Base-by-base conservation (phyloP, 1,140 invertebrate species). In the Dendrolimus kikuchii region DNA sequence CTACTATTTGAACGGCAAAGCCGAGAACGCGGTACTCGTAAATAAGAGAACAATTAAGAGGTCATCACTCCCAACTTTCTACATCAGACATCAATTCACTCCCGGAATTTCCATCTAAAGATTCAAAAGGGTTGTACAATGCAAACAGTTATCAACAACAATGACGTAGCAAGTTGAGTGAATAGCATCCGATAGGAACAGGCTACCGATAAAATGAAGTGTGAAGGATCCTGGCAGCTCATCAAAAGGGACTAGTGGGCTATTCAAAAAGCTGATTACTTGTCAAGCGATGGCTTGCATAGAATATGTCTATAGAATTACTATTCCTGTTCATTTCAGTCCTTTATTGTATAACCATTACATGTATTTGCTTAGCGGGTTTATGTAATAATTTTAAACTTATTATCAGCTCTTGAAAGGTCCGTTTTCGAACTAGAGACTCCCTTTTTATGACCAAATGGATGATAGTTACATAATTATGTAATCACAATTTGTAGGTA, bases 21-120 rank as follows among this genome's bases (percentile, higher is more conserved):
- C 23, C 5, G 10, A 23, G 40, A 38, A 5, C 7, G 38, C 9
- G 36, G 37, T 10, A 50, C 23, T 51, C 51, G 49, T 57, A 56
- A 55, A 54, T 55, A 55, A 36, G 50, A 40, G 44, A 48, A 55
- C 68, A 68, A 68, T 75, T 66, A 70, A 62, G 53, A 63, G 77
- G 72, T 80, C 74, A 57, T 70, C 75, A 70, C 67, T 61, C 77
- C 66, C 60, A 62, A 80, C 77, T 84, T 84, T 81, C 77, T 84
- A 80, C 49, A 45, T 57, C 50, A 50, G 57, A 53, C 57, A 69
- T 62, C 75, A 66, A 79, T 81, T 78, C 66, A 71, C 74, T 80
- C 66, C 77, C 71, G 69, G 77, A 68, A 76, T 77, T 74, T 59
- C 59, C 57, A 69, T 77, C 59, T 57, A 66, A 66, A 23, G 23